A percentile compares a stretch with the other conserved stretches of the same genome.
Evolutionary conservation across 64 coral and sea anemone genomes (phyloP).

Genomic region (Acropora tenuis): DNA sequence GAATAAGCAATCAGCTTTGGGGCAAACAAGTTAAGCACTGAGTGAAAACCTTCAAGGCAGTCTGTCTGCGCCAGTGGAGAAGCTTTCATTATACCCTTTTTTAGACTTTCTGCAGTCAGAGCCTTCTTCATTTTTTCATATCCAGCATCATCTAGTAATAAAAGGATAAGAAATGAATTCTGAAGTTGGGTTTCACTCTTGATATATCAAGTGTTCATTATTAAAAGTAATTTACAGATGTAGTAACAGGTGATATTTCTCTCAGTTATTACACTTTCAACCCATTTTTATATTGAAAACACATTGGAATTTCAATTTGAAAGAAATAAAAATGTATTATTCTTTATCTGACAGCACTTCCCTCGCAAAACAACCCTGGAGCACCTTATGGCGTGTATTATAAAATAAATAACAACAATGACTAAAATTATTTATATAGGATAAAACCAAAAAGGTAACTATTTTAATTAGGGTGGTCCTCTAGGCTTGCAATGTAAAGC

Average conservation of each 20-base stretch:
- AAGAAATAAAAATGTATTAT: slow-evolving; percentile 26
- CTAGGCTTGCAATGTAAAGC: too few species aligned
- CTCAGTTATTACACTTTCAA: slow-evolving; percentile 20
- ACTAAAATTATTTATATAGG: too few species aligned
- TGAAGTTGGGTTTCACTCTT: background rate
- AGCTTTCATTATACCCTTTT: too few species aligned
- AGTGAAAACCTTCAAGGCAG: background rate
- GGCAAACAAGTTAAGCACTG: slow-evolving; percentile 22
- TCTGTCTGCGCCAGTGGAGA: too few species aligned
- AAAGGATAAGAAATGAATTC: background rate
- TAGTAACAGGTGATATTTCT: slow-evolving; percentile 23
- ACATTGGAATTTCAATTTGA: background rate
- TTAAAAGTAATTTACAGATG: slow-evolving; percentile 33
- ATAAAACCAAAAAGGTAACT: too few species aligned
- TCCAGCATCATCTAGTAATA: background rate
- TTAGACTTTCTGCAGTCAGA: too few species aligned
- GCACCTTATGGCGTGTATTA: background rate
- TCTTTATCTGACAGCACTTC: background rate
- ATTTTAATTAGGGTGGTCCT: too few species aligned
- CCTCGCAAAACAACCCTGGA: background rate
- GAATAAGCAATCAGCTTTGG: slow-evolving; percentile 29
- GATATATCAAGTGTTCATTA: background rate
- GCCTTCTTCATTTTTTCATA: too few species aligned
- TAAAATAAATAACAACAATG: too few species aligned
- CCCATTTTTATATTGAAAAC: background rate